These are phyloP conservation scores for Anoplius nigerrimus DNA, from an alignment of 2,888 invertebrate genomes.

Conservation along the genomic window DNA sequence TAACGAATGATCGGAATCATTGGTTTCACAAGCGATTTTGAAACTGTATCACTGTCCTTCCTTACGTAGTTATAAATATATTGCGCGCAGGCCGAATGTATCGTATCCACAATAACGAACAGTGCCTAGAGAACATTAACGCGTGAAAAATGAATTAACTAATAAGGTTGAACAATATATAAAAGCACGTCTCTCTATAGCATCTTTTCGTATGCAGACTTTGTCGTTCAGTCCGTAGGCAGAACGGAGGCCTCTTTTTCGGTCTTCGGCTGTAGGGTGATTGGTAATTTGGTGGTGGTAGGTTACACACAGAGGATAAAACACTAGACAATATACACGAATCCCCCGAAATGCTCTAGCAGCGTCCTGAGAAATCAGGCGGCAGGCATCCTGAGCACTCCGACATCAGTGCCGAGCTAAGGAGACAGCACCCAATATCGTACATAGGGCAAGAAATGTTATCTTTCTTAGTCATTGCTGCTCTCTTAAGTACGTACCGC, in stretches of 20 bases:
- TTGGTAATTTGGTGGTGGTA: slow-evolving; percentile 66
- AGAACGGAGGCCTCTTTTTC: slow-evolving; percentile 59
- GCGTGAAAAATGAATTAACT: slow-evolving; percentile 45
- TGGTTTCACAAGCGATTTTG: slow-evolving; percentile 50
- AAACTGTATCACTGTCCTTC: slow-evolving; percentile 22
- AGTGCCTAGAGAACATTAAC: slow-evolving; percentile 41
- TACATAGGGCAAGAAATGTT: too few species aligned
- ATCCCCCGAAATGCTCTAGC: slow-evolving; percentile 73
- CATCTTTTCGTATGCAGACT: slow-evolving; percentile 47
- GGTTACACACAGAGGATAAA: slow-evolving; percentile 89
- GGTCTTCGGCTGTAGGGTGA: slow-evolving; percentile 65
- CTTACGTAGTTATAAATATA: slow-evolving; percentile 25
- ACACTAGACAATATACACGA: slow-evolving; percentile 94
- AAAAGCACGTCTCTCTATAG: slow-evolving; percentile 53
- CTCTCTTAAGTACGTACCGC: too few species aligned
- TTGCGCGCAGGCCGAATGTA: slow-evolving; percentile 31
- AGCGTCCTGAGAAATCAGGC: slow-evolving; percentile 40
- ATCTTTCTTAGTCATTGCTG: too few species aligned
- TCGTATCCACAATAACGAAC: slow-evolving; percentile 37
- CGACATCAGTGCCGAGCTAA: slow-evolving; percentile 58
- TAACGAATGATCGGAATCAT: slow-evolving; percentile 55
- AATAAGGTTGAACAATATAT: slow-evolving; percentile 43
- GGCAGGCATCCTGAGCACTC: slow-evolving; percentile 48
- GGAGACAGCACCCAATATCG: slow-evolving; percentile 16
- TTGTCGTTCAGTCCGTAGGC: slow-evolving; percentile 53